A percentile compares a stretch with the other conserved stretches of the same genome.
phyloP scores from a whole-genome alignment of 2,113 vertebrate genomes.

The Zosterops pallidus region DNA sequence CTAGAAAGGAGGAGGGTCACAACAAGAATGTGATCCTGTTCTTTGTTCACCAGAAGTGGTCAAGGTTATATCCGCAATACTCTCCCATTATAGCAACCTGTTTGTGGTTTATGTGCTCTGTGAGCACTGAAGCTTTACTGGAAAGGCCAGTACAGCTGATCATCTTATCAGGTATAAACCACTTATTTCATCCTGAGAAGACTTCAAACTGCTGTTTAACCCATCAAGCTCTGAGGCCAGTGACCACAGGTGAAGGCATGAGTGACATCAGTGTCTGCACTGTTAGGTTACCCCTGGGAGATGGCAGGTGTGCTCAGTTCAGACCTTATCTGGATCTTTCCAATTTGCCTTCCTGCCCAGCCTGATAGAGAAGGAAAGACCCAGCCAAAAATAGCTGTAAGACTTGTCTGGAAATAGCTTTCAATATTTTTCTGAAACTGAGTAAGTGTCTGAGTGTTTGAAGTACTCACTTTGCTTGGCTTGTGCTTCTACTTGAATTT shows the following conservation, averaged over 20 bases:
- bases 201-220: neutral
- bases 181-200: neutral
- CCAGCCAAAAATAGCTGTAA: neutral
- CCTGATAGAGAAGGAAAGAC: neutral
- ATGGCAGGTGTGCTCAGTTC: neutral
- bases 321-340: neutral
- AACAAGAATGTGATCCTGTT: neutral
- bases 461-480: neutral
- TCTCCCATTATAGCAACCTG: neutral
- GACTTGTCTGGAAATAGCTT: neutral
- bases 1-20: neutral
- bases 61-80: neutral
- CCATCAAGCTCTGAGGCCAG: neutral
- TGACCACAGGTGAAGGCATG: neutral
- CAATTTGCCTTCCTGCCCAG: neutral
- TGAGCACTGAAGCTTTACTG: neutral
- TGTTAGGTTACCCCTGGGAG: neutral
- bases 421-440: neutral
- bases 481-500: neutral
- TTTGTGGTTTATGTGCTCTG: neutral
- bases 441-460: conserved; percentile 5
- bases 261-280: neutral
- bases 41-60: neutral
- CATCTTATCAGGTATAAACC: neutral
- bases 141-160: neutral